Percentiles rank a stretch among this genome's conserved stretches.
phyloP scores from a whole-genome alignment of 1,140 invertebrate genomes.

The Megathymus violae region DNA sequence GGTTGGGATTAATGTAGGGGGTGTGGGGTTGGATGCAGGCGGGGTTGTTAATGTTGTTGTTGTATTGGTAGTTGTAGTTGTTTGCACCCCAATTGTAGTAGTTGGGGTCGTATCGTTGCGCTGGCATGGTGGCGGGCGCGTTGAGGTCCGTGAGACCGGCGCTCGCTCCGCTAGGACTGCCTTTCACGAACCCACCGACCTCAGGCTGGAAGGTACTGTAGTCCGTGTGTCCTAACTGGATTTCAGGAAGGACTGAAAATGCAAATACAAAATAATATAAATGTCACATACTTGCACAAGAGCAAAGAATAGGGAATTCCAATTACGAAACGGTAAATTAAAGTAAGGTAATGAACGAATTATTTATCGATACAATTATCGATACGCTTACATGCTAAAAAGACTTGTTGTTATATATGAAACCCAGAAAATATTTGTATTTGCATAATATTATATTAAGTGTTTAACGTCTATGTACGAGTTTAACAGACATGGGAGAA shows the following conservation, averaged over 20 bases:
- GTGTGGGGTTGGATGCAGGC: conserved; percentile 82
- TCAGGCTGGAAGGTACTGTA: conserved; percentile 72
- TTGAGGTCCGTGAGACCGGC: conserved; percentile 79
- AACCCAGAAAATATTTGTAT: background rate
- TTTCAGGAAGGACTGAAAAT: conserved; percentile 77
- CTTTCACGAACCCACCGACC: conserved; percentile 67
- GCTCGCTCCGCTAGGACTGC: conserved; percentile 70
- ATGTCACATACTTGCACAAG: no score
- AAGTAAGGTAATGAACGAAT: no score
- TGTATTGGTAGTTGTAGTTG: conserved; percentile 88
- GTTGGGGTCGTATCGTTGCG: conserved; percentile 80
- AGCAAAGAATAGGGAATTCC: background rate
- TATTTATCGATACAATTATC: no score
- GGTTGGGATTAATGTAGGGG: conserved; percentile 77
- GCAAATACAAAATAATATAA: conserved; percentile 30
- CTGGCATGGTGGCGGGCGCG: conserved; percentile 58
- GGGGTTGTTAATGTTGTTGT: conserved; percentile 87
- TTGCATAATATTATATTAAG: background rate
- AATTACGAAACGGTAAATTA: background rate
- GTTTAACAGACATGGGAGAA: background rate
- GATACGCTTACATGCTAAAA: background rate
- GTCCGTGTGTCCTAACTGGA: conserved; percentile 77
- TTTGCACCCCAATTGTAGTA: conserved; percentile 85
- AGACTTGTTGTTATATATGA: background rate
- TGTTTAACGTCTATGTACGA: conserved; percentile 7